Evolutionary conservation across 2,113 vertebrate species (phyloP).

Genomic region (Penelope pileata): DNA sequence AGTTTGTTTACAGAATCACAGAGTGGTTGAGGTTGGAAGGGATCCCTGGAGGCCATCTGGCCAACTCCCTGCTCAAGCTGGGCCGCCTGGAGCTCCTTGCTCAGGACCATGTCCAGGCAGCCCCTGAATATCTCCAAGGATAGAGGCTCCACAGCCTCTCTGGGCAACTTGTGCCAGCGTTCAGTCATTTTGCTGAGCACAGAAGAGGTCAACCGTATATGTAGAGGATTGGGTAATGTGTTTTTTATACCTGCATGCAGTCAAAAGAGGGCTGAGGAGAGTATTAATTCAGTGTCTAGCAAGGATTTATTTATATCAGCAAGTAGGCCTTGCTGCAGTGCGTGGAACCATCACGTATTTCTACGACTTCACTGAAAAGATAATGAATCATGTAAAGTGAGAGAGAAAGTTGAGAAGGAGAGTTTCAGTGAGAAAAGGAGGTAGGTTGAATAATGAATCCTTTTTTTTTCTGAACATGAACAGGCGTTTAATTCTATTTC

Average conservation of each 20-base stretch:
- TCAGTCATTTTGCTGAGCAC: background rate
- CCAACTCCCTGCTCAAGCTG: background rate
- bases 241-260: background rate
- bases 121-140: background rate
- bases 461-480: background rate
- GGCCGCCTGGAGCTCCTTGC: background rate
- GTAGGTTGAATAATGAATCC: background rate
- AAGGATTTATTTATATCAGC: background rate
- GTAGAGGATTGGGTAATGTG: background rate
- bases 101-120: background rate
- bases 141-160: background rate
- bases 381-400: background rate
- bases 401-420: background rate
- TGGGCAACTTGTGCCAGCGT: background rate
- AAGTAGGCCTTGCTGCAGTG: background rate
- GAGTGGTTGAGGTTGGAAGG: background rate
- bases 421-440: background rate
- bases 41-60: background rate
- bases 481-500: background rate
- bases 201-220: background rate
- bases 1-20: background rate
- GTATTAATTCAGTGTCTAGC: background rate
- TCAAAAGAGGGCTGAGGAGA: background rate
- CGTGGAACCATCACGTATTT: background rate
- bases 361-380: background rate